A percentile compares a stretch with the other conserved stretches of the same genome.
phyloP scores from a whole-genome alignment of 2,113 vertebrate species.

The Cacatua alba region DNA sequence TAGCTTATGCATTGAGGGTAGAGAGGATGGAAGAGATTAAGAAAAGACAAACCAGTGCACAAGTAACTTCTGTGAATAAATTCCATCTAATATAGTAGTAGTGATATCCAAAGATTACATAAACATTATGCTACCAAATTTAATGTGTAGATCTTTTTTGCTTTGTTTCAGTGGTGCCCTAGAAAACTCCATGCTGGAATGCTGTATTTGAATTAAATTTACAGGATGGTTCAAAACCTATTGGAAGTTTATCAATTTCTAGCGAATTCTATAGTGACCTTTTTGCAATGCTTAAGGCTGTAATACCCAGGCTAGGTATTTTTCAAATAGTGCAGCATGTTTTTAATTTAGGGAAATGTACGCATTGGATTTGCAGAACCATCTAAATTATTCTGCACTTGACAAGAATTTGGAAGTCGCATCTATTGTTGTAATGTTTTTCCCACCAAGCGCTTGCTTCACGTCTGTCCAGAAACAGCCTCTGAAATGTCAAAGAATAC shows the following conservation, averaged over 20 bases:
- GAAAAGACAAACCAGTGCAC: not conserved
- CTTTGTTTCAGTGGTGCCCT: not conserved
- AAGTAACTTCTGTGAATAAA: not conserved
- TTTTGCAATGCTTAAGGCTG: not conserved
- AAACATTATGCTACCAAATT: not conserved
- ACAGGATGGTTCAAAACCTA: not conserved
- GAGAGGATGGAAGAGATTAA: not conserved
- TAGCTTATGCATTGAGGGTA: not conserved
- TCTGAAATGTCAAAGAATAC: conserved; percentile 48
- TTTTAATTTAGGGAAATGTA: conserved; percentile 30
- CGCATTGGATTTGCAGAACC: not conserved
- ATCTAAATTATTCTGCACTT: conserved; percentile 36
- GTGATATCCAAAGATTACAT: not conserved
- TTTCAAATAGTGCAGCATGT: not conserved
- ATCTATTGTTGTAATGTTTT: conserved; percentile 4
- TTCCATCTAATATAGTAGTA: not conserved
- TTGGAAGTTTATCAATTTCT: not conserved
- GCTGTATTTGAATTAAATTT: not conserved
- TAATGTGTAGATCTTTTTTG: not conserved
- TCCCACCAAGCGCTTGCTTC: not conserved
- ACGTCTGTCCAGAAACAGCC: conserved; percentile 22
- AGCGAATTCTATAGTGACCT: not conserved
- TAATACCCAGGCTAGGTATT: not conserved
- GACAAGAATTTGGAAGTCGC: conserved; percentile 3
- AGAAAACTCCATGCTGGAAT: not conserved